Base-by-base conservation (phyloP, 1,140 invertebrate genomes). In the Drosophila pectinifera region DNA sequence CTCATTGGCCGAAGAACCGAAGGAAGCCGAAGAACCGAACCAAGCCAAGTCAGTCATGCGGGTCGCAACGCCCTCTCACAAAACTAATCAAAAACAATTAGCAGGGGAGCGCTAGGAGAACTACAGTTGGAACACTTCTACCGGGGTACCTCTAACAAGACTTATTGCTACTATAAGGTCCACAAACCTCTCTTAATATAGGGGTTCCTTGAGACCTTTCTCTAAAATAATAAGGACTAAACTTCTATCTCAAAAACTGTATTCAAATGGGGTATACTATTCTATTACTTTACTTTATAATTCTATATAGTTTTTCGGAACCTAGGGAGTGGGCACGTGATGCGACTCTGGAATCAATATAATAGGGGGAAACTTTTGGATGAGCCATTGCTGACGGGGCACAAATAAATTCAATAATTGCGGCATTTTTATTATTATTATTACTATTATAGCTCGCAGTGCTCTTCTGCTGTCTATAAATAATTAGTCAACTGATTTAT, bases 21-120 rank as follows among this genome's bases (percentile, higher is more conserved):
- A 46, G 34, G 18, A 45, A 45, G 24, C 43, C 43, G 20, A 53
- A 53, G 18, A 48, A 34, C 57, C 31, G 41, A 62, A 65, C 42
- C 24, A 65, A 68, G 64, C 59, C 43, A 65, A 64, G 59, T 61
- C 62, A 65, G 73, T 39, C 38, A 79, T 83, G 49, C 75, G 80
- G 72, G 80, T 84, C 64, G 70, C 34, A 56, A 73, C 78, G 82
- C 83, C 83, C 84, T 79, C 65, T 68, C 43, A 49, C 26, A 64
- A 53, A 74, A 86, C 78, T 85, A 85, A 84, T 85, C 73, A 80
- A 85, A 88, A 88, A 43, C 75, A 86, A 86, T 88, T 88, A 86
- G 80, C 75, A 86, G 64, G 51, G 70, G 46, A 81, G 55, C 72
- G 75, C 70, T 77, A 82, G 51, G 53, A 64, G 36, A 67, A 53